These are phyloP conservation scores for Cynoglossus semilaevis DNA, from an alignment of 2,113 vertebrate genomes.

Conservation along the genomic window DNA sequence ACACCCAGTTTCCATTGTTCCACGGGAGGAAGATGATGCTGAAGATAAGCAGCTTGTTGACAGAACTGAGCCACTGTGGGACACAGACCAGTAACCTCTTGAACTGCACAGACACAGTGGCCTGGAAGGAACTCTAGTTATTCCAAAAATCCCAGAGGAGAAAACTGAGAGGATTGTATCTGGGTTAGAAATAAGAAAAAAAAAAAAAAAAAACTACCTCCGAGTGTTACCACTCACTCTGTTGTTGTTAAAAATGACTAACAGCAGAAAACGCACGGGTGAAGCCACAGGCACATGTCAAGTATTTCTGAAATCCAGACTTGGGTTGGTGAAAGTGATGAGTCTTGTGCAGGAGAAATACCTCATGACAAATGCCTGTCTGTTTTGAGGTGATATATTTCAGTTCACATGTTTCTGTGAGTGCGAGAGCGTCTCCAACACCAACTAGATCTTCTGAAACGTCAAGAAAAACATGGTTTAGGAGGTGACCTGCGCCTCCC, in stretches of 20 bases:
- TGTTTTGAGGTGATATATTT: conserved; percentile 33
- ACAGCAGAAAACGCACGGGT: not conserved
- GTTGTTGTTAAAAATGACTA: not conserved
- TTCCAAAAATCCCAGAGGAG: conserved; percentile 47
- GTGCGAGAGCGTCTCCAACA: conserved; percentile 23
- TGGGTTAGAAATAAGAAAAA: not conserved
- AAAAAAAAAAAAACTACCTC: not conserved
- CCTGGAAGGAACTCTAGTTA: conserved; percentile 51
- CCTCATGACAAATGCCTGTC: conserved; percentile 5
- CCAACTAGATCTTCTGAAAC: conserved; percentile 41
- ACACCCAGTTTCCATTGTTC: conserved; percentile 7
- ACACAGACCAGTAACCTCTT: conserved; percentile 34
- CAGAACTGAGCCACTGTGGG: conserved; percentile 13
- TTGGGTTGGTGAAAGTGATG: not conserved
- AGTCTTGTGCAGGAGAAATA: conserved; percentile 11
- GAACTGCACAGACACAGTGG: conserved; percentile 28
- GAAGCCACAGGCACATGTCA: not conserved
- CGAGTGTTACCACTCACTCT: not conserved
- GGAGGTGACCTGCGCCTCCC: conserved; percentile 32
- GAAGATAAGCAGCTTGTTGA: conserved; percentile 23
- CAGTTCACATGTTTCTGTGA: conserved; percentile 38
- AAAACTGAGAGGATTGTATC: conserved; percentile 46
- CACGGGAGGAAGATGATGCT: conserved; percentile 31
- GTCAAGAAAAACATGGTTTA: conserved; percentile 44
- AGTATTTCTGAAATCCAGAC: conserved; percentile 13